These are phyloP conservation scores for Prinia subflava DNA, from an alignment of 2,113 vertebrate species.

Conservation along the genomic window DNA sequence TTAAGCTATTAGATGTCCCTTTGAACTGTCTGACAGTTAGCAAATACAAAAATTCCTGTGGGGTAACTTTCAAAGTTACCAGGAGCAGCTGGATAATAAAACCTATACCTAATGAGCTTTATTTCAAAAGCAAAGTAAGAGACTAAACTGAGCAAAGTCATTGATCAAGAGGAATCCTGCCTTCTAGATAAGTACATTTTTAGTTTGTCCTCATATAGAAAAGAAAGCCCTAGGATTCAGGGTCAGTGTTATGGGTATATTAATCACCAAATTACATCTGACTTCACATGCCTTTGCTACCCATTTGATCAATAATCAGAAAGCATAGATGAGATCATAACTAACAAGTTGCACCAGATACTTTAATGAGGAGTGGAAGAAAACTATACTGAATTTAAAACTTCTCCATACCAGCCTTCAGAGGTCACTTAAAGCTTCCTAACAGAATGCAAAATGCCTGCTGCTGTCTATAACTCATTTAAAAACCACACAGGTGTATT, in stretches of 20 bases:
- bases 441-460: not conserved
- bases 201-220: not conserved
- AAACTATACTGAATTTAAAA: not conserved
- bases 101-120: not conserved
- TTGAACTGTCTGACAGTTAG: not conserved
- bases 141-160: not conserved
- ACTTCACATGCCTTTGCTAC: not conserved
- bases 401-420: not conserved
- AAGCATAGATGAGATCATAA: rapidly evolving
- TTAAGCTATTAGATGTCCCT: not conserved
- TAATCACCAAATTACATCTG: not conserved
- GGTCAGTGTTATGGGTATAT: not conserved
- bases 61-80: not conserved
- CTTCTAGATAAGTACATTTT: not conserved
- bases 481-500: rapidly evolving
- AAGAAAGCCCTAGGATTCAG: not conserved
- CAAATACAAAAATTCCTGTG: not conserved
- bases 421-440: not conserved
- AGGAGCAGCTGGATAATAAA: not conserved
- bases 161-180: not conserved
- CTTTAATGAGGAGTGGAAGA: not conserved
- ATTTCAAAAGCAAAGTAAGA: not conserved
- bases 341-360: not conserved
- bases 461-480: not conserved
- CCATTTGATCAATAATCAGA: not conserved